phyloP scores from a whole-genome alignment of 2,113 vertebrate genomes.

The Rissa tridactyla region DNA sequence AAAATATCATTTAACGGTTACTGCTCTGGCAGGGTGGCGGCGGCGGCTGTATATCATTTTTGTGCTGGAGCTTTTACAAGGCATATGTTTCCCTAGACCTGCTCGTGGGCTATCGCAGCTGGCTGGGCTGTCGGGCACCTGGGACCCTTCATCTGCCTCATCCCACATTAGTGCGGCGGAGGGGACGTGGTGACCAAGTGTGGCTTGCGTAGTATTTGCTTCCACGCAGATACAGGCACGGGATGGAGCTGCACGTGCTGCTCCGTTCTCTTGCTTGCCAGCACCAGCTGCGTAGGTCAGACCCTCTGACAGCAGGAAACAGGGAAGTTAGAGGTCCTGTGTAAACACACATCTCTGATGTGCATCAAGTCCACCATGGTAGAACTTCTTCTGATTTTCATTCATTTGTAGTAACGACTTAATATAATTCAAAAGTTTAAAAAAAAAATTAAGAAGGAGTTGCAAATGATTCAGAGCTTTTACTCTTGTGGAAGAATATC shows the following conservation, averaged over 20 bases:
- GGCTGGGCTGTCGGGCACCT: neutral
- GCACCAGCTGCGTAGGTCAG: neutral
- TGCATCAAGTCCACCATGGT: neutral
- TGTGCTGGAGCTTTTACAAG: neutral
- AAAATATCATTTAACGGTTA: neutral
- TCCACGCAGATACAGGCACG: neutral
- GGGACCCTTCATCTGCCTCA: neutral
- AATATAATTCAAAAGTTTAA: neutral
- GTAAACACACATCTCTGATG: neutral
- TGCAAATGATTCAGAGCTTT: neutral
- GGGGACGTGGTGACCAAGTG: rapidly evolving
- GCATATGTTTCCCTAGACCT: neutral
- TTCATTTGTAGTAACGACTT: neutral
- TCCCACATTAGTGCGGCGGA: neutral
- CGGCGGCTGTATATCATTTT: neutral
- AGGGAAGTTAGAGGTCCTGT: neutral
- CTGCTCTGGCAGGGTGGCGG: neutral
- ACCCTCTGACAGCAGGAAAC: rapidly evolving
- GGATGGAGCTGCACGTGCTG: neutral
- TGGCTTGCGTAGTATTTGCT: neutral
- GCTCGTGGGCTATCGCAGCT: neutral
- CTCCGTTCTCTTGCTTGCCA: neutral
- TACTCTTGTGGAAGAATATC: neutral
- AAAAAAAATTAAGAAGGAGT: neutral
- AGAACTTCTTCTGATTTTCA: neutral